These are phyloP conservation scores for Onchidella celtica DNA, from an alignment of 2,888 invertebrate genomes.

Conservation along the genomic window DNA sequence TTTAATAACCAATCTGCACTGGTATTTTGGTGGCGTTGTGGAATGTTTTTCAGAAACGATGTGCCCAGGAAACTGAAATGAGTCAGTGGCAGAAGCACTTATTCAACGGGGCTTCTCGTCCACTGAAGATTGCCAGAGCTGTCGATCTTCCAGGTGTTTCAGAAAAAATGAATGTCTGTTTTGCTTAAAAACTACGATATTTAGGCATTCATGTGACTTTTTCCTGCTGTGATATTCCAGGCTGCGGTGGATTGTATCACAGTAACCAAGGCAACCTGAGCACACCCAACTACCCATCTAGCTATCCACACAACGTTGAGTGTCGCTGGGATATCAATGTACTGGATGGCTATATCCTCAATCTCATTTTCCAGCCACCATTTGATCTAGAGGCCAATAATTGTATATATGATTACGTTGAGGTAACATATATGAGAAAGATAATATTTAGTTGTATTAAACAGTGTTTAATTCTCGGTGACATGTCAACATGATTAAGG, in stretches of 20 bases:
- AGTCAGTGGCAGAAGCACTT: no score
- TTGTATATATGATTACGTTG: slow-evolving; percentile 83
- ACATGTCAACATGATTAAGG: not conserved
- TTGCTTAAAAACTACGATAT: no score
- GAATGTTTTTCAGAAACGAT: no score
- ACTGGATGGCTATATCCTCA: slow-evolving; percentile 90
- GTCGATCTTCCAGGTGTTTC: no score
- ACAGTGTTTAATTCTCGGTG: not conserved
- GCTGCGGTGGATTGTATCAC: slow-evolving; percentile 94
- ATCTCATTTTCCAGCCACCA: slow-evolving; percentile 82
- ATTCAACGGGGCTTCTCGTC: no score
- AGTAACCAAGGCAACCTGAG: slow-evolving; percentile 88
- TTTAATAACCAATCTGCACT: no score
- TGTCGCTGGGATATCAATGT: slow-evolving; percentile 97
- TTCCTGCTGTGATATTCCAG: no score
- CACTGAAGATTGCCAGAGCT: no score
- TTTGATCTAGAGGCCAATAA: slow-evolving; percentile 93
- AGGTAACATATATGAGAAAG: not conserved
- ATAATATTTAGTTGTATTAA: slow-evolving; percentile 88
- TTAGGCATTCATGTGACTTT: no score
- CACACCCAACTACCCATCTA: slow-evolving; percentile 97
- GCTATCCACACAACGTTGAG: slow-evolving; percentile 95
- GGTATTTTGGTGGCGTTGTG: no score
- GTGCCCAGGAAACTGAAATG: no score
- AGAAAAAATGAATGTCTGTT: no score